Evolutionary conservation across 1,140 invertebrate genomes (phyloP).

Genomic region (Aphelenchoides besseyi): DNA sequence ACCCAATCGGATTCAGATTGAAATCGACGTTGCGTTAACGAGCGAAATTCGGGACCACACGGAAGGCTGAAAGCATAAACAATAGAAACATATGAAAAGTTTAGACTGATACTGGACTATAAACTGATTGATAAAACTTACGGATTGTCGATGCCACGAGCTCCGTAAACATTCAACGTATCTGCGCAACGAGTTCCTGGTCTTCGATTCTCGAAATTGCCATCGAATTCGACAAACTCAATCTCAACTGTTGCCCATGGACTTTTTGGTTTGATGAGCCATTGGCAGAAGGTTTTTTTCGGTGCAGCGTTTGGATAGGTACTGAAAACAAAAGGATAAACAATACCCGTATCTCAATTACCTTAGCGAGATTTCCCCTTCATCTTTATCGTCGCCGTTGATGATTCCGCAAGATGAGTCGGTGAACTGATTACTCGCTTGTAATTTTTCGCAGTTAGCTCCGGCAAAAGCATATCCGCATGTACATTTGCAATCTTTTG

Average conservation of each 20-base stretch:
- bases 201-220: constrained; percentile 10
- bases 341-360: not conserved
- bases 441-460: constrained; percentile 9
- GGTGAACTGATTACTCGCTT: constrained; percentile 9
- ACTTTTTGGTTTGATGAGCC: constrained; percentile 23
- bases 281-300: constrained; percentile 26
- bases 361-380: constrained; percentile 6
- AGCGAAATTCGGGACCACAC: not conserved
- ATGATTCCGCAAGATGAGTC: constrained; percentile 21
- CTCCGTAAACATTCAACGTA: constrained; percentile 10
- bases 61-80: constrained; percentile 8
- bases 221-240: constrained; percentile 21
- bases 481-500: constrained; percentile 21
- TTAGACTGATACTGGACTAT: not conserved
- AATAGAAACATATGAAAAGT: not conserved
- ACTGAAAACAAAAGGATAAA: constrained; percentile 7
- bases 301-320: constrained; percentile 1
- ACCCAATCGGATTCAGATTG: constrained; percentile 16
- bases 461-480: constrained; percentile 23
- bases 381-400: not conserved
- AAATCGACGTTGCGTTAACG: not conserved
- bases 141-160: not conserved
- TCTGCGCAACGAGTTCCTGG: constrained; percentile 4
- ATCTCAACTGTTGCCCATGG: constrained; percentile 17
- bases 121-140: too few species aligned